These are phyloP conservation scores for Apistogramma diplotaenia DNA, from an alignment of 2,113 vertebrate species.

Conservation along the genomic window DNA sequence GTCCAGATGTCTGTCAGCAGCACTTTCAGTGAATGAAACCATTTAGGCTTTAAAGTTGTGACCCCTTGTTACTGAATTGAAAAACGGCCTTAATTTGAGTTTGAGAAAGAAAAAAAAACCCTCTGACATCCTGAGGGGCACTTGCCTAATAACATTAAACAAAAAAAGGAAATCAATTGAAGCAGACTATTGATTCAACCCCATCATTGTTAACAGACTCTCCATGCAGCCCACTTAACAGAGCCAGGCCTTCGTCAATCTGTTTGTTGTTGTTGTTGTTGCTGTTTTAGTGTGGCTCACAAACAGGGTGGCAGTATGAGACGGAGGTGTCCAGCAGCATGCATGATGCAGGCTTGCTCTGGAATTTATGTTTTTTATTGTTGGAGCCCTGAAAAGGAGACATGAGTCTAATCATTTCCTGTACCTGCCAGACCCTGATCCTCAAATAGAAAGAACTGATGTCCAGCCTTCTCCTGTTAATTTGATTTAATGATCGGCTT, in stretches of 20 bases:
- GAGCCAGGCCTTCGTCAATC: conserved; percentile 40
- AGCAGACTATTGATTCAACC: conserved; percentile 55
- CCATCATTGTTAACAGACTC: conserved; percentile 43
- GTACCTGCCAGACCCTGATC: not conserved
- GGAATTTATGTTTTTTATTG: not conserved
- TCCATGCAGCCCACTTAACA: conserved; percentile 59
- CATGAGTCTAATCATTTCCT: conserved; percentile 20
- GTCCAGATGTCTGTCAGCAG: not conserved
- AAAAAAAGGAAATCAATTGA: conserved; percentile 48
- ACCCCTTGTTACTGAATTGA: conserved; percentile 41
- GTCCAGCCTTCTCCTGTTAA: not conserved
- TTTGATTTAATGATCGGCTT: conserved; percentile 12
- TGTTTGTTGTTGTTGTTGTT: not conserved
- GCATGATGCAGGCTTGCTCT: not conserved
- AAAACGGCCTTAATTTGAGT: conserved; percentile 40
- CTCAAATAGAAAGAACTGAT: not conserved
- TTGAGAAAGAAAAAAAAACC: conserved; percentile 1
- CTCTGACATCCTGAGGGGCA: conserved; percentile 1
- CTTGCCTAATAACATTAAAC: conserved; percentile 53
- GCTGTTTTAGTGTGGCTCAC: conserved; percentile 24
- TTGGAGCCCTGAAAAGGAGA: conserved; percentile 2
- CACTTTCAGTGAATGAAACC: not conserved
- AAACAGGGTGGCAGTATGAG: conserved; percentile 36
- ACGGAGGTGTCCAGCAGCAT: conserved; percentile 23
- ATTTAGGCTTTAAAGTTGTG: conserved; percentile 34